phyloP scores from a whole-genome alignment of 2,113 vertebrate species.

The Puffinus mauretanicus region DNA sequence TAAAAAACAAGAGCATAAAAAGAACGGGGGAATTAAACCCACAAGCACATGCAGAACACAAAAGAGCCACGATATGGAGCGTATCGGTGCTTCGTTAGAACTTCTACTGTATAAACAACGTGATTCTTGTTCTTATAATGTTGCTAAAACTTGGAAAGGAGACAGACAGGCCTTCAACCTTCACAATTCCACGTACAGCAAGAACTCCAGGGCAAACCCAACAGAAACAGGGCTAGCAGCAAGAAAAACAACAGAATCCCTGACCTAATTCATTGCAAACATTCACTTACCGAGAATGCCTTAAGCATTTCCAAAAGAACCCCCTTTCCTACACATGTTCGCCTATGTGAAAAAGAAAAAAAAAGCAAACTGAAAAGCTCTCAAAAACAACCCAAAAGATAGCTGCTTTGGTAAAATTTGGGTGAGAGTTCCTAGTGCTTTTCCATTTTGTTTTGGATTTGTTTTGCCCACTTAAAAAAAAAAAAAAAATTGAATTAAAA shows the following conservation, averaged over 20 bases:
- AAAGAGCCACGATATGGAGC: conserved; percentile 25
- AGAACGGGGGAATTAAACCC: not conserved
- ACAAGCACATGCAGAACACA: conserved; percentile 30
- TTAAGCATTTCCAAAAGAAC: conserved; percentile 3
- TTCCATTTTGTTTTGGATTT: not conserved
- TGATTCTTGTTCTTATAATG: not conserved
- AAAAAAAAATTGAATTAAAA: not conserved
- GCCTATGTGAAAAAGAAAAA: not conserved
- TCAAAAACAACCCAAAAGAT: not conserved
- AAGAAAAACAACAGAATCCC: not conserved
- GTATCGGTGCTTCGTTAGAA: conserved; percentile 5
- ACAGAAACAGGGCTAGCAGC: not conserved
- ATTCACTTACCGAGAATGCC: conserved; percentile 28
- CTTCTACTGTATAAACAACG: not conserved
- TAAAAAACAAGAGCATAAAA: not conserved
- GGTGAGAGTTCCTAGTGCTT: not conserved
- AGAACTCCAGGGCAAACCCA: not conserved
- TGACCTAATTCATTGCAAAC: not conserved
- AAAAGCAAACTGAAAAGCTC: not conserved
- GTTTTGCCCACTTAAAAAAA: not conserved
- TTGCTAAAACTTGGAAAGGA: not conserved
- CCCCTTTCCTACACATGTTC: not conserved
- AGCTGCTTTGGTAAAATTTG: not conserved
- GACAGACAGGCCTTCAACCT: conserved; percentile 21
- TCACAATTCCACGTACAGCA: not conserved